Percentiles rank a stretch among this genome's conserved stretches.
These are phyloP conservation scores for Eira barbara DNA, from an alignment of 2,113 vertebrate species.

Conservation along the genomic window DNA sequence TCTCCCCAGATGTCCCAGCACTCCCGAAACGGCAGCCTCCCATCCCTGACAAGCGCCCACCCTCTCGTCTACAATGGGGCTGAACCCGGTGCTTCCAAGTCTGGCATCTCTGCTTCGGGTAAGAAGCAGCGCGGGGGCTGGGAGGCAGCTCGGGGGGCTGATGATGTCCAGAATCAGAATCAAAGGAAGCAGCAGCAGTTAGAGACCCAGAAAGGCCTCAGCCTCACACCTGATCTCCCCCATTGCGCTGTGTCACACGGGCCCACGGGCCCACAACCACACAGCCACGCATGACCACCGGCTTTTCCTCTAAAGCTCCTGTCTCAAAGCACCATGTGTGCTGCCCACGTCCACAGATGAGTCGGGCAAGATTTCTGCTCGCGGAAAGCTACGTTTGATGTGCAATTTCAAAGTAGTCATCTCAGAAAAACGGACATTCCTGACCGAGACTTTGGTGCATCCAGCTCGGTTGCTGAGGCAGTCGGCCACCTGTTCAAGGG, in stretches of 20 bases:
- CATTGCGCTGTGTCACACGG: not conserved
- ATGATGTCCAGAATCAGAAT: not conserved
- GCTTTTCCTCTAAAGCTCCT: not conserved
- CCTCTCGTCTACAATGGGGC: constrained; percentile 79
- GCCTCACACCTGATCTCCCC: not conserved
- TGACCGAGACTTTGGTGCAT: not conserved
- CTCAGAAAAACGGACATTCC: rapidly evolving
- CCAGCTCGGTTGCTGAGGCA: rapidly evolving
- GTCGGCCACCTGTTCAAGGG: rapidly evolving
- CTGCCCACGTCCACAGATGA: not conserved
- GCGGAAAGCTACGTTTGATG: not conserved
- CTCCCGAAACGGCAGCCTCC: constrained; percentile 65
- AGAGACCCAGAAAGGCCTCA: not conserved
- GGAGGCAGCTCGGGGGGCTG: not conserved
- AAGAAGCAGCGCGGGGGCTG: constrained; percentile 41
- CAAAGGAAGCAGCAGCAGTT: not conserved
- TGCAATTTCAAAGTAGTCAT: not conserved
- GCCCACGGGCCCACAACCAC: rapidly evolving
- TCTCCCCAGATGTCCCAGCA: constrained; percentile 51
- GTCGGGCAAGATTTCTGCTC: not conserved
- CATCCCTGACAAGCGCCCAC: constrained; percentile 58
- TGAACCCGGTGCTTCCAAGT: constrained; percentile 78
- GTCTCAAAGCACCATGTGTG: not conserved
- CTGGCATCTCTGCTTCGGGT: constrained; percentile 82
- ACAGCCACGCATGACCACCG: not conserved